Evolutionary conservation across 2,888 invertebrate species (phyloP).

Genomic region (Erebia ligea): DNA sequence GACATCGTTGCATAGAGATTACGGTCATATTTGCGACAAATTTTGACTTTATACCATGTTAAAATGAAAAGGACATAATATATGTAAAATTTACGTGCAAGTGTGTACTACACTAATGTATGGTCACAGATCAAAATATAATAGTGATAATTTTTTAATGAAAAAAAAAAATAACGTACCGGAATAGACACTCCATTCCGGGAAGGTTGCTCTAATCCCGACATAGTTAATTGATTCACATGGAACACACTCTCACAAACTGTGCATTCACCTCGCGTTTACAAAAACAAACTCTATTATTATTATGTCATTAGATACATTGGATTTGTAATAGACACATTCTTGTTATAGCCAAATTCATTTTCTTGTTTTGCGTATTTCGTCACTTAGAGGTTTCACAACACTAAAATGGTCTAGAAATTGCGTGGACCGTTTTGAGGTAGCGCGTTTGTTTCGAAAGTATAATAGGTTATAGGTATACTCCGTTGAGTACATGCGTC

Average conservation of each 20-base stretch:
- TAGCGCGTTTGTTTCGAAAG: background rate
- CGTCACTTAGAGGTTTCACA: slow-evolving; percentile 1
- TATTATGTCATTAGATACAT: background rate
- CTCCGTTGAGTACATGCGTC: slow-evolving; percentile 12
- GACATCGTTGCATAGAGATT: too few species aligned
- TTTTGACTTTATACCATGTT: too few species aligned
- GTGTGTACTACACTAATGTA: too few species aligned
- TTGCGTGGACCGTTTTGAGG: background rate
- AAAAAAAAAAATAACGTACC: background rate
- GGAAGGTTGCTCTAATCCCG: slow-evolving; percentile 26
- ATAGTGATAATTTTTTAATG: background rate
- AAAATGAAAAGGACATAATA: too few species aligned
- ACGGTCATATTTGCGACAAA: too few species aligned
- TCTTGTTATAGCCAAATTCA: background rate
- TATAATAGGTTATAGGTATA: background rate
- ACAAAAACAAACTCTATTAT: background rate
- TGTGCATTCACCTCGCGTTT: background rate
- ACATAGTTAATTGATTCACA: slow-evolving; percentile 20
- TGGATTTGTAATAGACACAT: background rate
- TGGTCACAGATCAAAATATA: too few species aligned
- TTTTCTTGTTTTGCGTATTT: background rate
- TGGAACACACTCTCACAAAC: slow-evolving; percentile 14
- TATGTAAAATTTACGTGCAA: too few species aligned
- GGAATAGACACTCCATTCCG: background rate
- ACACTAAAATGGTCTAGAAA: background rate